Evolutionary conservation across 2,888 invertebrate species (phyloP).

Genomic region (Formica aserva): DNA sequence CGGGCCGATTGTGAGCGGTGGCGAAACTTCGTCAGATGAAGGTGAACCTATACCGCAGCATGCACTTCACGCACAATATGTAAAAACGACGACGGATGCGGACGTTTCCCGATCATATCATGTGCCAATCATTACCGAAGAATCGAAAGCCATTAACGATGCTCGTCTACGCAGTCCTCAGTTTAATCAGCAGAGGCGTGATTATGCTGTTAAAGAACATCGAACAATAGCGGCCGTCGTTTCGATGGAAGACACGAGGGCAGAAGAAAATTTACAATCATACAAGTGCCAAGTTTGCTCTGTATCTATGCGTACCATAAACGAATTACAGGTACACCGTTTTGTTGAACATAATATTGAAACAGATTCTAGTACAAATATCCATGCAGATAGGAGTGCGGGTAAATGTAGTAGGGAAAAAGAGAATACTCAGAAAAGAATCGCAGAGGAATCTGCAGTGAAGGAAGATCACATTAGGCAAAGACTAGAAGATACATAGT

Average conservation of each 20-base stretch:
- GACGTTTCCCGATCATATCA: constrained; percentile 78
- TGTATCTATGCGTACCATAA: constrained; percentile 77
- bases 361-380: constrained; percentile 74
- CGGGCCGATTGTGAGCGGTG: constrained; percentile 80
- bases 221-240: constrained; percentile 53
- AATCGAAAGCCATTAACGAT: constrained; percentile 72
- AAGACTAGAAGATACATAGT: constrained; percentile 89
- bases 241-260: constrained; percentile 44
- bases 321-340: constrained; percentile 81
- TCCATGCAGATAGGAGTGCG: constrained; percentile 72
- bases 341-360: constrained; percentile 82
- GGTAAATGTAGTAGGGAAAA: constrained; percentile 85
- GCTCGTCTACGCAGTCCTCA: constrained; percentile 70
- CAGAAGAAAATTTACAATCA: constrained; percentile 69
- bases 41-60: constrained; percentile 83
- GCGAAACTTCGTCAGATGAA: constrained; percentile 88
- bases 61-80: constrained; percentile 74
- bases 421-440: constrained; percentile 85
- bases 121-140: constrained; percentile 76
- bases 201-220: constrained; percentile 66
- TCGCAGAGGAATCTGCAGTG: constrained; percentile 84
- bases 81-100: constrained; percentile 67
- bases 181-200: constrained; percentile 69
- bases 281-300: constrained; percentile 82
- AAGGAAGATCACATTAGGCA: constrained; percentile 86